Evolutionary conservation across 1,140 invertebrate genomes (phyloP).

Genomic region (Pachypsylla venusta): DNA sequence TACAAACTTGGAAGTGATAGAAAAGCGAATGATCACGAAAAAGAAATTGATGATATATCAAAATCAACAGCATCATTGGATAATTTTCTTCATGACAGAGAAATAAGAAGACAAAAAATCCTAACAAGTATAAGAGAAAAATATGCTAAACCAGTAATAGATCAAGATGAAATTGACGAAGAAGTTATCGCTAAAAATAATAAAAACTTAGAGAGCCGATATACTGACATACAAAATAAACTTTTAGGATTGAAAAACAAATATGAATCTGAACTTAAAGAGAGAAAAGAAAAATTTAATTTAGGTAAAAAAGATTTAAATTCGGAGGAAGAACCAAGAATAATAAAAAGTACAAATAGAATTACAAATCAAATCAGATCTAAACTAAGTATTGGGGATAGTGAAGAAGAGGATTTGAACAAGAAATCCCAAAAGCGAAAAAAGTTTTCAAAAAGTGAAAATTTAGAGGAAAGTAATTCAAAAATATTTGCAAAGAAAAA

Average conservation of each 20-base stretch:
- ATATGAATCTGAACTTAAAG: background rate
- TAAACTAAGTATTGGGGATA: too few relatives aligned
- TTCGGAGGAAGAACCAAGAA: background rate
- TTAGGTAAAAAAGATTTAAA: background rate
- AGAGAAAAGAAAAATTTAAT: background rate
- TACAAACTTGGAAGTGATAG: background rate
- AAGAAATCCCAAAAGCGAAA: background rate
- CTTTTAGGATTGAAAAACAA: background rate
- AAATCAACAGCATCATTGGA: background rate
- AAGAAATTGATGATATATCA: too few relatives aligned
- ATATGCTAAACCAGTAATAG: background rate
- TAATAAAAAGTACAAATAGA: background rate
- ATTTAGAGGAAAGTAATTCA: background rate
- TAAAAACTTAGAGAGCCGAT: background rate
- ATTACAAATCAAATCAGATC: background rate
- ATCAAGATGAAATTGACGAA: background rate
- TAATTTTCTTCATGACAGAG: background rate
- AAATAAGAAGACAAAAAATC: background rate
- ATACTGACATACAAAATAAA: background rate
- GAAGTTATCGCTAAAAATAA: background rate
- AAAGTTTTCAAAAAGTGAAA: background rate
- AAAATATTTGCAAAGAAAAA: background rate
- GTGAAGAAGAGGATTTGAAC: background rate
- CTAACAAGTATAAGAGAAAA: background rate
- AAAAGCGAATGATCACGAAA: background rate